phyloP scores from a whole-genome alignment of 2,797 vertebrate genomes.

The Rhodeus uyekii region DNA sequence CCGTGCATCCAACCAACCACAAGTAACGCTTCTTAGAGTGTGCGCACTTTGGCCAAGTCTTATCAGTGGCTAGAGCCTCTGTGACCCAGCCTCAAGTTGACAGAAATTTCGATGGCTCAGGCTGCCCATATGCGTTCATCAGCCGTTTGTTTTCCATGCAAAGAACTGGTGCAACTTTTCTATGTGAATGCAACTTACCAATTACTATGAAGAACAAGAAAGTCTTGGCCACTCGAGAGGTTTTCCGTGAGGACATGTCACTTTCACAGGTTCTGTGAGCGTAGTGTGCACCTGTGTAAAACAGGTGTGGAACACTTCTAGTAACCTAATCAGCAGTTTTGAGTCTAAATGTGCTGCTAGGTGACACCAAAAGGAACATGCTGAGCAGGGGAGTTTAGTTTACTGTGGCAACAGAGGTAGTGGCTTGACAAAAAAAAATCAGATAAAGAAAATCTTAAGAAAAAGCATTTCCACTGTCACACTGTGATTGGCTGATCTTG shows the following conservation, averaged over 20 bases:
- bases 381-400: not conserved
- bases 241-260: not conserved
- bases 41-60: constrained; percentile 57
- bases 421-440: not conserved
- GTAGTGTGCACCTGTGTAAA: constrained; percentile 36
- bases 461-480: not conserved
- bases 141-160: not conserved
- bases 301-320: constrained; percentile 16
- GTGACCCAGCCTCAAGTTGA: not conserved
- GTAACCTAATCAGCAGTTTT: constrained; percentile 22
- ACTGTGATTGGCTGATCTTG: not conserved
- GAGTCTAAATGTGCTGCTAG: constrained; percentile 9
- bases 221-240: not conserved
- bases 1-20: constrained; percentile 80
- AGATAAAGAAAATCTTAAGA: not conserved
- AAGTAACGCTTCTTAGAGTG: constrained; percentile 78
- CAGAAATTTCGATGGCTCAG: not conserved
- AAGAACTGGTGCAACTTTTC: not conserved
- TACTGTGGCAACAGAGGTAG: not conserved
- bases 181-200: constrained; percentile 1
- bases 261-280: constrained; percentile 19
- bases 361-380: constrained; percentile 22
- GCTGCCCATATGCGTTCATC: not conserved
- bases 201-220: not conserved
- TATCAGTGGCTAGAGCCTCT: constrained; percentile 22